Evolutionary conservation across 2,113 vertebrate genomes (phyloP).

Genomic region (rat (Rattus norvegicus)): DNA sequence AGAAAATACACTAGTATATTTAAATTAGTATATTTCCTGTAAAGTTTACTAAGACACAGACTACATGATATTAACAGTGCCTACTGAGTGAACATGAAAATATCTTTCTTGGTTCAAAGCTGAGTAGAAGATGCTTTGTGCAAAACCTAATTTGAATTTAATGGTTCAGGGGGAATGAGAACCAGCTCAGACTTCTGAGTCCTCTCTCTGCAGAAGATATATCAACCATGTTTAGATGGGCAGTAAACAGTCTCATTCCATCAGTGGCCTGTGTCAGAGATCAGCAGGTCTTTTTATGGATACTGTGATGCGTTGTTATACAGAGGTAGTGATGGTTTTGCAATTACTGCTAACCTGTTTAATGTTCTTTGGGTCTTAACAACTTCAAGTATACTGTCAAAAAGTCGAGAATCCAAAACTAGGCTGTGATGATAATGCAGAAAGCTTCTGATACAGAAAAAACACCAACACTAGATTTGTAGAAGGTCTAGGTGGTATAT

Average conservation of each 20-base stretch:
- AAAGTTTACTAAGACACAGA: background rate
- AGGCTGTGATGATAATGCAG: background rate
- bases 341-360: conserved; percentile 56
- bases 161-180: background rate
- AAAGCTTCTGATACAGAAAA: background rate
- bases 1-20: background rate
- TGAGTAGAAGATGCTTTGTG: background rate
- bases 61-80: background rate
- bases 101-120: background rate
- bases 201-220: background rate
- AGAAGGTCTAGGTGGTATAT: background rate
- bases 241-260: conserved; percentile 50
- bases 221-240: conserved; percentile 54
- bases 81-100: background rate
- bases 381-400: conserved; percentile 27
- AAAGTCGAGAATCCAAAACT: background rate
- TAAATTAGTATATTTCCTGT: background rate
- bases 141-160: conserved; percentile 41
- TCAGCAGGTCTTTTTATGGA: conserved; percentile 61
- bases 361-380: conserved; percentile 52
- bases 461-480: background rate
- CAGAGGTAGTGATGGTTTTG: background rate
- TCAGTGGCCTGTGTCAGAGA: background rate
- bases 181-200: conserved; percentile 27
- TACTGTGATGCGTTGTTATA: conserved; percentile 21